Conservation (phyloP, 92 coral and sea anemone genomes). For the Isaurus tuberculatus region DNA sequence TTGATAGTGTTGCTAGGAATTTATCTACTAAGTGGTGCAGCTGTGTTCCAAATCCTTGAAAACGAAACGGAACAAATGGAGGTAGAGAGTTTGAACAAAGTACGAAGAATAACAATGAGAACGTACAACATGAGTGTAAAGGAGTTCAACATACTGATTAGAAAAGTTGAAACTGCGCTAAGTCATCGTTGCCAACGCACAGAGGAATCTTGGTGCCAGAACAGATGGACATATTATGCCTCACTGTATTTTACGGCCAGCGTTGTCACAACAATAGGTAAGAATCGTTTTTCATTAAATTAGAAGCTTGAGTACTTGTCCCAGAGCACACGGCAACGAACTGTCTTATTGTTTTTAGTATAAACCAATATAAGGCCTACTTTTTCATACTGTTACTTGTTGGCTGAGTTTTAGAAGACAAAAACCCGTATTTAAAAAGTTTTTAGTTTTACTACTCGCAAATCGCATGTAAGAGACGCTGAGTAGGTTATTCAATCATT, state of each 20-base stretch:
- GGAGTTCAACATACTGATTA: constrained; percentile 82
- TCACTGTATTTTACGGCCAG: constrained; percentile 97
- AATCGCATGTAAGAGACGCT: too few relatives aligned
- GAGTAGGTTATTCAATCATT: too few relatives aligned
- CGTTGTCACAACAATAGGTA: constrained; percentile 97
- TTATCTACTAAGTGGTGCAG: constrained; percentile 94
- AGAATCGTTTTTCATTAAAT: constrained; percentile 5
- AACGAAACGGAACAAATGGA: constrained; percentile 80
- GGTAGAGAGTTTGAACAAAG: constrained; percentile 69
- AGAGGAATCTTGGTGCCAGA: constrained; percentile 86
- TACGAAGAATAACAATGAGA: constrained; percentile 64
- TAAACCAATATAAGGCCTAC: too few relatives aligned
- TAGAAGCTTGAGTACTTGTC: too few relatives aligned
- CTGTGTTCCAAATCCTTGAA: constrained; percentile 92
- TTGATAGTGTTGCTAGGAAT: constrained; percentile 77
- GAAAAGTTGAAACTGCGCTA: constrained; percentile 78
- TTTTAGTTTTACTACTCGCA: background rate
- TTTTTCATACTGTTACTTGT: too few relatives aligned
- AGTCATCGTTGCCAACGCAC: constrained; percentile 89
- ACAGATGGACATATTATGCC: constrained; percentile 94
- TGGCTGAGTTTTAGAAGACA: too few relatives aligned
- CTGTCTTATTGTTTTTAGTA: too few relatives aligned
- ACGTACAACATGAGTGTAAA: constrained; percentile 78
- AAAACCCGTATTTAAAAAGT: background rate
- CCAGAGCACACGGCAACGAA: too few relatives aligned